phyloP scores from a whole-genome alignment of 2,113 vertebrate genomes.

The Carettochelys insculpta region DNA sequence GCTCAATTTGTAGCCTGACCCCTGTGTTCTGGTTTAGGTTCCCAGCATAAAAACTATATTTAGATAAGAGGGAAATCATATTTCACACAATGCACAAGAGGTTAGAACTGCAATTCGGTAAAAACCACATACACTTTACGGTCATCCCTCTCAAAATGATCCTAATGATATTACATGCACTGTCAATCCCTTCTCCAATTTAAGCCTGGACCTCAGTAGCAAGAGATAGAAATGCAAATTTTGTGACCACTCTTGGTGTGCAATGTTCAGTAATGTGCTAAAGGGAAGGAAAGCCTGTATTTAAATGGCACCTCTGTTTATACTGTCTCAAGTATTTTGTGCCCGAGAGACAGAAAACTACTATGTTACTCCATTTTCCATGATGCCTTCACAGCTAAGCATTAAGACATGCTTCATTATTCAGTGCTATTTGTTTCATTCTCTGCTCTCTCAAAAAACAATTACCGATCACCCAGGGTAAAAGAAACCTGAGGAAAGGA shows the following conservation, averaged over 20 bases:
- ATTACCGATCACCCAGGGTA: neutral
- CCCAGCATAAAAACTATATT: rapidly evolving
- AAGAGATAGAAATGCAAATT: rapidly evolving
- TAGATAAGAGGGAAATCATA: neutral
- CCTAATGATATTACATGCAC: rapidly evolving
- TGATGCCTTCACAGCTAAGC: rapidly evolving
- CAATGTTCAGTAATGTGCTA: rapidly evolving
- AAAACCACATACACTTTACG: rapidly evolving
- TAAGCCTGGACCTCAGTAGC: neutral
- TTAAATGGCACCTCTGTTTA: neutral
- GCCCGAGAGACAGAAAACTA: rapidly evolving
- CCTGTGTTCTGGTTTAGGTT: too few species aligned
- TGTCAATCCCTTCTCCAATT: rapidly evolving
- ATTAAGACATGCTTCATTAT: rapidly evolving
- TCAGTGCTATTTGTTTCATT: neutral
- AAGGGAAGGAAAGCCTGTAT: neutral
- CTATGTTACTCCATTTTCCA: neutral
- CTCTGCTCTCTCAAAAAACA: neutral
- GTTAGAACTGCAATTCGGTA: rapidly evolving
- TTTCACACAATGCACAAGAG: rapidly evolving
- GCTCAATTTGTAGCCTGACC: too few species aligned
- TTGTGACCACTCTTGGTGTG: rapidly evolving
- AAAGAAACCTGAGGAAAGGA: neutral
- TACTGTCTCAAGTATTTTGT: rapidly evolving
- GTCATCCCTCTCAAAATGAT: rapidly evolving